These are phyloP conservation scores for Plumapathes pennacea DNA, from an alignment of 92 coral and sea anemone species.

Conservation along the genomic window DNA sequence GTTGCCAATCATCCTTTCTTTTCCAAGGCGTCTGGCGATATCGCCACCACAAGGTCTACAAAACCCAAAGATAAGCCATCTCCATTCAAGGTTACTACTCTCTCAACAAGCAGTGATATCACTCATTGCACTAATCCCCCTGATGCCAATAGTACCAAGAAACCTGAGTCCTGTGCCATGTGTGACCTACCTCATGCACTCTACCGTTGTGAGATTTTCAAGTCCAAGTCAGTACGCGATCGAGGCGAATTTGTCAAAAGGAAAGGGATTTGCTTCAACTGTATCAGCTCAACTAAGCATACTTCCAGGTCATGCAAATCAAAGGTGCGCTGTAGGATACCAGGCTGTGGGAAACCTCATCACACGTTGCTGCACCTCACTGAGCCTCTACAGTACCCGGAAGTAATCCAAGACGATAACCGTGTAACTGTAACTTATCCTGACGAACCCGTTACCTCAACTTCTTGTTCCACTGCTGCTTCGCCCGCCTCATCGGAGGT, in stretches of 20 bases:
- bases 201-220: conserved; percentile 52
- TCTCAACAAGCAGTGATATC: not conserved
- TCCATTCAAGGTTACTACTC: not conserved
- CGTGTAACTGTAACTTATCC: conserved; percentile 1
- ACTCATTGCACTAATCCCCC: not conserved
- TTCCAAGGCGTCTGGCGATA: conserved; percentile 16
- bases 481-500: conserved; percentile 11
- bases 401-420: not conserved
- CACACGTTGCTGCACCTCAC: conserved; percentile 45
- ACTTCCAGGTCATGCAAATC: conserved; percentile 39
- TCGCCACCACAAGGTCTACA: not conserved
- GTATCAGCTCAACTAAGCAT: conserved; percentile 38
- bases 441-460: not conserved
- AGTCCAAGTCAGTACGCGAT: conserved; percentile 28
- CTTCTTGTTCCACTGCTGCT: conserved; percentile 1
- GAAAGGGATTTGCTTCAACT: conserved; percentile 46
- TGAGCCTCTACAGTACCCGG: conserved; percentile 12
- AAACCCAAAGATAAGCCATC: conserved; percentile 1
- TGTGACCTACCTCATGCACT: conserved; percentile 28
- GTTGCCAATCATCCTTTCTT: conserved; percentile 65
- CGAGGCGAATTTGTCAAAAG: conserved; percentile 42
- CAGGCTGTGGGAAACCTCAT: conserved; percentile 57
- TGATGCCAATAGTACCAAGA: not conserved
- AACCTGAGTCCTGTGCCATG: conserved; percentile 18
- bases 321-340: conserved; percentile 15